Evolutionary conservation across 2,113 vertebrate genomes (phyloP), one percentile per base, ranked within the genome.

Genomic region (Neotoma lepida): DNA sequence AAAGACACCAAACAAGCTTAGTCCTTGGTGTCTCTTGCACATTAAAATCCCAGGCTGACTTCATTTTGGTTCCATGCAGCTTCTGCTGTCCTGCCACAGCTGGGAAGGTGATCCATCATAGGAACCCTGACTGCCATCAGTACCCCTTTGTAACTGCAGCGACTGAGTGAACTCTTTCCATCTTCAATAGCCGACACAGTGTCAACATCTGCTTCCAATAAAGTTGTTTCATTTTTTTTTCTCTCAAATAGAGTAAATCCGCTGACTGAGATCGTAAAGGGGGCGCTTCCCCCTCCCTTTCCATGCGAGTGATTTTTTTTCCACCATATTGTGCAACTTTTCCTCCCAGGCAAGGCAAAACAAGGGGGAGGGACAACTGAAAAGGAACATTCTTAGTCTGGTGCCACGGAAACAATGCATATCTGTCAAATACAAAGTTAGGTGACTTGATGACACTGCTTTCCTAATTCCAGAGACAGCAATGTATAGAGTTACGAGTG

Each of bases 151-250:
- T 92, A 94, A 96, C 71, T 82, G 84, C 74, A 78, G 61, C 1
- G 0, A 0, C 68, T 1, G 0, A 93, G 94, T 10, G 17, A 96
- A 94, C 14, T 2, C 91, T 96, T 88, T 96, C 89, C 96, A 97
- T 97, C 89, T 97, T 97, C 89, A 97, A 89, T 95, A 97, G 98
- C 89, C 54, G 96, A 97, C 97, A 94, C 58, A 94, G 78, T 87
- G 84, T 88, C 95, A 96, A 95, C 98, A 98, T 98, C 98, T 98
- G 98, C 98, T 98, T 98, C 97, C 96, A 97, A 98, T 98, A 98
- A 98, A 96, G 88, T 95, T 97, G 66, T 97, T 98, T 97, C 88
- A 97, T 96, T 89, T 95, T 66, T 94, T 95, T 66, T 94, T 93
- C 58, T 73, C 85, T 89, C 28, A 76, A 94, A 76, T 74, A 81